These are phyloP conservation scores for Dicentrarchus labrax DNA, from an alignment of 2,113 vertebrate genomes.

Conservation along the genomic window DNA sequence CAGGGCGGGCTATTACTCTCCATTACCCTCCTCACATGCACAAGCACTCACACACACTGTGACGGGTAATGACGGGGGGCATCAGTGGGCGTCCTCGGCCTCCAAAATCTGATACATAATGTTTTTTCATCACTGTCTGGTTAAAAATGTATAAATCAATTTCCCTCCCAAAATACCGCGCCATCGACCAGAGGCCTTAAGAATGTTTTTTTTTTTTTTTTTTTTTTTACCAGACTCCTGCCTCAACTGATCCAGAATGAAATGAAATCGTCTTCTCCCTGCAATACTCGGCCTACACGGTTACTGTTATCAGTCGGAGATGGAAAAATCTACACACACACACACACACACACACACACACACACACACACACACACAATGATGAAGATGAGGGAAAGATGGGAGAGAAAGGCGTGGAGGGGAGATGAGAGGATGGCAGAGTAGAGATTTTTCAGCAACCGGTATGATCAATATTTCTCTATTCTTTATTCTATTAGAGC, in stretches of 20 bases:
- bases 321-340: conserved; percentile 37
- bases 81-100: conserved; percentile 33
- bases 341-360: conserved; percentile 19
- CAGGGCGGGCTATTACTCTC: conserved; percentile 69
- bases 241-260: conserved; percentile 51
- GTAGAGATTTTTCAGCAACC: conserved; percentile 58
- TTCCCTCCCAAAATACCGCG: conserved; percentile 59
- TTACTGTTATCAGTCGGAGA: conserved; percentile 55
- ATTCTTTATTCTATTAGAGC: conserved; percentile 71
- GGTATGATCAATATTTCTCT: conserved; percentile 74
- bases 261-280: conserved; percentile 59
- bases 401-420: conserved; percentile 28
- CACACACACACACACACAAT: conserved; percentile 1
- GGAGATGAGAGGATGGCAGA: conserved; percentile 48
- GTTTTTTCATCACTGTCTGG: conserved; percentile 69
- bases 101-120: conserved; percentile 63
- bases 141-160: conserved; percentile 80
- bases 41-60: background rate
- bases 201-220: conserved; percentile 28
- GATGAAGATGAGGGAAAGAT: conserved; percentile 52
- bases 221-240: conserved; percentile 17
- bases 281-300: conserved; percentile 32
- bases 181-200: conserved; percentile 36
- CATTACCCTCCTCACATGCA: conserved; percentile 47
- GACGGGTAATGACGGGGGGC: conserved; percentile 46